Conservation (phyloP, 2,888 invertebrate species). For the Dioctria rufipes region DNA sequence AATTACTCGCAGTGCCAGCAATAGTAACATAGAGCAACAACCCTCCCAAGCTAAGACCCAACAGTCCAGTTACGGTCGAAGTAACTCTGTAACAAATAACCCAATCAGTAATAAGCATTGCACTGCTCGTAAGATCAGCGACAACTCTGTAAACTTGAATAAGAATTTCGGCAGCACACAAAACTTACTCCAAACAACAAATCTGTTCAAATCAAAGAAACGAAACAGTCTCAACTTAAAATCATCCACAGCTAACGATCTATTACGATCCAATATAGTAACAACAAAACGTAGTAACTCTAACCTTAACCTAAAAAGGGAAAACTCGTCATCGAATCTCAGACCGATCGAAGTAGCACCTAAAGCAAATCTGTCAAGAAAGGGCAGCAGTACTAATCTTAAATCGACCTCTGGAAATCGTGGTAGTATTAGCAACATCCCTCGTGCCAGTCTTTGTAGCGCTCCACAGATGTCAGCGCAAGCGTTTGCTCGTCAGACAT, state of each 20-base stretch:
- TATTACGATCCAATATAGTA: slow-evolving; percentile 55
- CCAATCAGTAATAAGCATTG: neutral
- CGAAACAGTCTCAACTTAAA: slow-evolving; percentile 70
- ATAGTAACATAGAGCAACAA: slow-evolving; percentile 63
- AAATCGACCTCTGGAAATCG: slow-evolving; percentile 49
- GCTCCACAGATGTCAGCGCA: slow-evolving; percentile 55
- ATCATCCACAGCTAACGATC: slow-evolving; percentile 52
- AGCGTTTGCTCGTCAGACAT: slow-evolving; percentile 60
- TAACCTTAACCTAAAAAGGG: slow-evolving; percentile 68
- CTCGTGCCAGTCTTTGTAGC: slow-evolving; percentile 67
- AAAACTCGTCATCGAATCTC: slow-evolving; percentile 60
- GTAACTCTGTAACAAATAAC: slow-evolving; percentile 65
- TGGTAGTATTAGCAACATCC: slow-evolving; percentile 68
- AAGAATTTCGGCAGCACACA: slow-evolving; percentile 71
- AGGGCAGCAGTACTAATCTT: slow-evolving; percentile 47
- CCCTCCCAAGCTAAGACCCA: slow-evolving; percentile 38
- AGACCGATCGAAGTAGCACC: neutral
- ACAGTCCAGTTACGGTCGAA: slow-evolving; percentile 62
- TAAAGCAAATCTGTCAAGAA: slow-evolving; percentile 59
- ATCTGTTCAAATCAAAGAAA: slow-evolving; percentile 69
- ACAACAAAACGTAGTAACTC: slow-evolving; percentile 67
- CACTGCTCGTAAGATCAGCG: slow-evolving; percentile 65
- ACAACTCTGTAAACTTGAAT: slow-evolving; percentile 66
- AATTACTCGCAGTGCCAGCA: slow-evolving; percentile 67
- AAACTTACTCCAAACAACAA: slow-evolving; percentile 67